phyloP scores from a whole-genome alignment of 2,113 vertebrate species.

The Butorides virescens region DNA sequence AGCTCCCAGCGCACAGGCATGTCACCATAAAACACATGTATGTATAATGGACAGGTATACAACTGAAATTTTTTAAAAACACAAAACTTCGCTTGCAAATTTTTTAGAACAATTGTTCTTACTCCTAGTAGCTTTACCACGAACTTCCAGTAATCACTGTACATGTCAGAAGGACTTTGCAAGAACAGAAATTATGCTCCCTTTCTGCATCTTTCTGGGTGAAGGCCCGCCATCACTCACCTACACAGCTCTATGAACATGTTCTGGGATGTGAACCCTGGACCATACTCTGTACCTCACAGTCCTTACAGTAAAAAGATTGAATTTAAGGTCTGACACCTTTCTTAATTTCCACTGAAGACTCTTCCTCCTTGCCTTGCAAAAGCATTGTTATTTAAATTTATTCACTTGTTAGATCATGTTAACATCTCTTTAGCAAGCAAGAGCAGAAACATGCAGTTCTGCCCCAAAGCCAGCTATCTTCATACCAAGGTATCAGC shows the following conservation, averaged over 20 bases:
- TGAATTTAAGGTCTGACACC: neutral
- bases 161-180: neutral
- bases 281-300: neutral
- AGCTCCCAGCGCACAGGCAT: neutral
- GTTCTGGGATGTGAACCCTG: neutral
- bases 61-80: fast-evolving
- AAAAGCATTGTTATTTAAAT: neutral
- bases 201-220: neutral
- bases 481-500: neutral
- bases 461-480: neutral
- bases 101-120: neutral
- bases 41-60: fast-evolving
- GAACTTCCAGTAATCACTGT: neutral
- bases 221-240: neutral
- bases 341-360: neutral
- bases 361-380: neutral
- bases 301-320: neutral
- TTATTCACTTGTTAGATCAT: neutral
- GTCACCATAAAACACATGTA: fast-evolving
- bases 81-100: neutral
- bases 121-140: neutral
- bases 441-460: neutral
- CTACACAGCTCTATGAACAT: fast-evolving
- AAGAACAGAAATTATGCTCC: neutral
- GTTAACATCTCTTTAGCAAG: neutral